Conservation (phyloP, 2,888 invertebrate species). For the Mechanitis messenoides region DNA sequence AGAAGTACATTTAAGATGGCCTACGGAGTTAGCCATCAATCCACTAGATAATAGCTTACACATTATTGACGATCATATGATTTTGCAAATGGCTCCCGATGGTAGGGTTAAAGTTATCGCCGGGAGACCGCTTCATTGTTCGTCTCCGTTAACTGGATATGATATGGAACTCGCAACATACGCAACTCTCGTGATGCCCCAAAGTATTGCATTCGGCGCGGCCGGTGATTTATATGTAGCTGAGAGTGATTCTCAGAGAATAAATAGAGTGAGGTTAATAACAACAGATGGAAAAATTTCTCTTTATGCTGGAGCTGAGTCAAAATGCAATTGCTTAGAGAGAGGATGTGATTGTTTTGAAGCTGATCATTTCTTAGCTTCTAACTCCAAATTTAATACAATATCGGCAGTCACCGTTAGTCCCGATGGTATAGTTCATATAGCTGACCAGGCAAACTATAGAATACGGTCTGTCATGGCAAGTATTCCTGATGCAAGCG, state of each 20-base stretch:
- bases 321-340: constrained; percentile 94
- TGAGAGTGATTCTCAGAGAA: constrained; percentile 96
- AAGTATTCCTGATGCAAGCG: constrained; percentile 90
- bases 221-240: constrained; percentile 95
- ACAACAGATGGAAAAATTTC: constrained; percentile 95
- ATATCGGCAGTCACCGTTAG: constrained; percentile 95
- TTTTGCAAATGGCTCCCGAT: constrained; percentile 92
- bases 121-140: constrained; percentile 94
- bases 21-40: constrained; percentile 95
- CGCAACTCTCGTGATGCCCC: constrained; percentile 93
- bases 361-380: constrained; percentile 92
- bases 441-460: constrained; percentile 96
- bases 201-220: constrained; percentile 95
- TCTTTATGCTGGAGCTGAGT: constrained; percentile 95
- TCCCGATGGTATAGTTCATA: constrained; percentile 94
- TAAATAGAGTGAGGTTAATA: constrained; percentile 92
- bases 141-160: constrained; percentile 85
- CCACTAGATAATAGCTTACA: constrained; percentile 96
- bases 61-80: constrained; percentile 97
- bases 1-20: constrained; percentile 96
- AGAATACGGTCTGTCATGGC: constrained; percentile 92
- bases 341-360: constrained; percentile 95
- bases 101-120: constrained; percentile 94
- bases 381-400: constrained; percentile 95
- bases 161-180: constrained; percentile 93